Evolutionary conservation across 2,113 vertebrate genomes (phyloP), one percentile per base, ranked within the genome.

Genomic region (Megalops atlanticus): DNA sequence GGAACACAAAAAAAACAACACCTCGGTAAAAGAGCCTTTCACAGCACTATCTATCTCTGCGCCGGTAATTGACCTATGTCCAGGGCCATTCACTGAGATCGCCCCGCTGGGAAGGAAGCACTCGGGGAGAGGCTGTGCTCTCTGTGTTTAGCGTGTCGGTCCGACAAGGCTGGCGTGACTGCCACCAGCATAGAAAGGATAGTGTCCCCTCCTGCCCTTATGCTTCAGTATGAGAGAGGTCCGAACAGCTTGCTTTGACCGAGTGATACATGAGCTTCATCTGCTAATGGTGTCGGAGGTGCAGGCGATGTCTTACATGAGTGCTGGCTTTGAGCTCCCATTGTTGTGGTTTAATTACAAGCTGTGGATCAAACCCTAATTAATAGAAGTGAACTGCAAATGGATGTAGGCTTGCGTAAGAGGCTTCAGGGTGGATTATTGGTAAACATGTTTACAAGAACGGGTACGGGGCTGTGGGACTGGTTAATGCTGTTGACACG

Each of bases 181-280:
- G n/a, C n/a, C n/a, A n/a, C n/a, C n/a, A n/a, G n/a, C n/a, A n/a
- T n/a, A n/a, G n/a, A n/a, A n/a, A n/a, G n/a, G n/a, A n/a, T n/a
- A n/a, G n/a, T n/a, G n/a, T n/a, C n/a, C n/a, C n/a, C n/a, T n/a
- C n/a, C n/a, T n/a, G n/a, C n/a, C n/a, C n/a, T n/a, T n/a, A n/a
- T n/a, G n/a, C n/a, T n/a, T n/a, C n/a, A n/a, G n/a, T n/a, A n/a
- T n/a, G n/a, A n/a, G n/a, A n/a, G n/a, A 58, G 33, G 49, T 36
- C 52, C 68, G 43, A 68, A 58, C 16, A 33, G 76, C 33, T 58
- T 64, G 68, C 12, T 36, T 41, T 39, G n/a, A 4, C 49, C 31
- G 76, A 64, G 79, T 85, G 83, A 81, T 71, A 77, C 74, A 40
- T 84, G 68, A 81, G 41, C 81, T 69, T 49, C 0, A 10, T 58